Evolutionary conservation across 2,888 invertebrate genomes (phyloP), one percentile per base, ranked within the genome.

Genomic region (Prenolepis imparis): DNA sequence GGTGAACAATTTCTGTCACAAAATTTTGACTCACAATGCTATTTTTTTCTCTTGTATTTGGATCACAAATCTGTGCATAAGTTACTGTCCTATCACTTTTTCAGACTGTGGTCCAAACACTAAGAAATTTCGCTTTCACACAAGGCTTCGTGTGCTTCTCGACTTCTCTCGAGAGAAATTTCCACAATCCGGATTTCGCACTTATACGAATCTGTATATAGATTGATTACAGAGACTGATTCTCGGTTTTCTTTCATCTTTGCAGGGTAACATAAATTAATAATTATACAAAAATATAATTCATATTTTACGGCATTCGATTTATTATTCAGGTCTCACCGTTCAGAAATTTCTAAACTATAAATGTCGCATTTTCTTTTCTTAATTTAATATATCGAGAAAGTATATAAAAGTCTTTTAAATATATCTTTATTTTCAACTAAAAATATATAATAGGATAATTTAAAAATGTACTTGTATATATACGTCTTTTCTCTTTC

Each of bases 161-260:
- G 12, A 36, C 3, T 72, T 64, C 36, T 36, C 36, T 83, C 67
- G 68, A 80, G 21, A 55, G n/a, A 68, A 21, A 57, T 18, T 84
- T 84, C 55, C 68, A 67, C 68, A 67, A 48, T 81, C 61, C 72
- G 82, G 61, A 83, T 55, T 86, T 87, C 78, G 64, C 83, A 80
- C 63, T 86, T 88, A 55, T 74, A 84, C 67, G 48, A 70, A 83
- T 75, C 80, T 86, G 83, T 88, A 75, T 78, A 86, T 80, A 28
- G 28, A 28, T 28, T 28, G 28, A 28, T 28, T 28, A 84, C 75
- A 72, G 83, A 90, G 88, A 90, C 84, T 85, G 83, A 89, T 83
- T 52, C n/a, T 52, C 39, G 32, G n/a, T 87, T 78, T 70, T 77
- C 82, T 87, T 81, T 80, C 68, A 67, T 83, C 52, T 78, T 78